A percentile compares a stretch with the other conserved stretches of the same genome.
These are phyloP conservation scores for Agrenia bidenticulata DNA, from an alignment of 2,888 invertebrate genomes.

Conservation along the genomic window DNA sequence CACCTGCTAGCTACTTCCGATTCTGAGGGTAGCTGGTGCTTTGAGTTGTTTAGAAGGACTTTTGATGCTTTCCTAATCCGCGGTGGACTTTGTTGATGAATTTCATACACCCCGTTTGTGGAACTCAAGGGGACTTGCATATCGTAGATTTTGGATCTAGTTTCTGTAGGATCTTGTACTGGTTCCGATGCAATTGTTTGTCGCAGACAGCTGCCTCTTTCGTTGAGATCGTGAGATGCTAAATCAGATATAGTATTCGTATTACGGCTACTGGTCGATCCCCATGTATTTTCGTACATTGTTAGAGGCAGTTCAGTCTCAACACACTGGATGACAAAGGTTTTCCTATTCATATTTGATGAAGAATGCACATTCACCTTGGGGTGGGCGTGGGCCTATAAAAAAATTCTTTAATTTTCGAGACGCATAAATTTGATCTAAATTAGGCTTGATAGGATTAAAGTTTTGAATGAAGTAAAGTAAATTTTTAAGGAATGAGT, in stretches of 20 bases:
- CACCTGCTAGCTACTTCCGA: conserved; percentile 45
- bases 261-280: conserved; percentile 52
- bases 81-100: conserved; percentile 51
- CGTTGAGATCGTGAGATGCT: not conserved
- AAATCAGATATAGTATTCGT: conserved; percentile 44
- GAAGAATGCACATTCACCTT: no score
- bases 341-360: no score
- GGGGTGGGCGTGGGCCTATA: no score
- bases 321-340: no score
- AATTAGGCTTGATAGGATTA: no score
- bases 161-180: not conserved
- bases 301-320: not conserved
- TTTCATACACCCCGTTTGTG: conserved; percentile 19
- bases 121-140: no score
- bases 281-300: conserved; percentile 7
- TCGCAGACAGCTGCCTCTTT: not conserved
- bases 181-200: not conserved
- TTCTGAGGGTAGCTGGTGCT: conserved; percentile 34
- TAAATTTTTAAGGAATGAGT: no score
- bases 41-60: conserved; percentile 49
- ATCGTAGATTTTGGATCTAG: no score
- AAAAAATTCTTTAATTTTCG: no score
- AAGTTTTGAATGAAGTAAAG: no score
- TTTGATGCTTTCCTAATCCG: conserved; percentile 52
- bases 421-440: no score